Conservation (phyloP, 2,797 vertebrate species). For the Acanthornis magna region DNA sequence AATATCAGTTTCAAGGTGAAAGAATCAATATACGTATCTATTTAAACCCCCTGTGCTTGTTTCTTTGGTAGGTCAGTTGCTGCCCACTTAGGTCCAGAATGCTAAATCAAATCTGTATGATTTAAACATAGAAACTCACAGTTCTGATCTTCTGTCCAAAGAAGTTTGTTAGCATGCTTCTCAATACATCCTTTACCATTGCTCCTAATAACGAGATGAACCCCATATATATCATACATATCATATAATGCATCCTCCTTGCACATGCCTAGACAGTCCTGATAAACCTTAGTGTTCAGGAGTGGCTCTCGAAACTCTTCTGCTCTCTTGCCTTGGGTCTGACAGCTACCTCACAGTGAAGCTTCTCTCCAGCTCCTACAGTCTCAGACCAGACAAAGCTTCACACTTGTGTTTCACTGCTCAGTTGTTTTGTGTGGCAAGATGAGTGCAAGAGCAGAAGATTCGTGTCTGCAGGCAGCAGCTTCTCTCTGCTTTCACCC, state of each 20-base stretch:
- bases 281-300: not conserved
- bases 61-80: not conserved
- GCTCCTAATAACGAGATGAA: not conserved
- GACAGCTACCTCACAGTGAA: not conserved
- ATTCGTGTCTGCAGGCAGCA: not conserved
- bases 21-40: not conserved
- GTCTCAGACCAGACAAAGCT: not conserved
- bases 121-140: not conserved
- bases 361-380: not conserved
- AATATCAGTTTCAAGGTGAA: not conserved
- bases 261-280: not conserved
- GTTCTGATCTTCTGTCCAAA: not conserved
- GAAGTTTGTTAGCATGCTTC: not conserved
- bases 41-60: not conserved
- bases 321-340: not conserved
- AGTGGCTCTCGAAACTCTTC: not conserved
- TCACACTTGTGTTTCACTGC: not conserved
- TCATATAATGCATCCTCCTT: not conserved
- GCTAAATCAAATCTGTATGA: not conserved
- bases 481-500: not conserved
- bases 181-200: not conserved
- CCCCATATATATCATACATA: accelerated
- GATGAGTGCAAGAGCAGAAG: not conserved
- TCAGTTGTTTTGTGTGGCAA: not conserved
- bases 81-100: not conserved